Conservation (phyloP, 2,888 invertebrate species). For the Thymelicus acteon region DNA sequence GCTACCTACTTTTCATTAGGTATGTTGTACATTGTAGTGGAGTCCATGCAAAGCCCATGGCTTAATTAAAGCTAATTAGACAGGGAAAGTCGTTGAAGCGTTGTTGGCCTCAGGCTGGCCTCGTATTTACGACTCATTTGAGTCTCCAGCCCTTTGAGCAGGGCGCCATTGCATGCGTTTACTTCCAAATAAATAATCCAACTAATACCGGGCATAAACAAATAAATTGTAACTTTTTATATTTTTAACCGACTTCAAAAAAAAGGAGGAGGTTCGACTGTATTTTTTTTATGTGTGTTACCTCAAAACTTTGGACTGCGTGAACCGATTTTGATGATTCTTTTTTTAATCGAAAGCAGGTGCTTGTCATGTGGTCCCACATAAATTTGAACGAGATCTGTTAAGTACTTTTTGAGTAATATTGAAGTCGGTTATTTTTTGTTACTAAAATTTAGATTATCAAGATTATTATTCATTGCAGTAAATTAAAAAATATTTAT, state of each 20-base stretch:
- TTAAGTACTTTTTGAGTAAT: too few species aligned
- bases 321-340: too few species aligned
- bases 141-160: slow-evolving; percentile 26
- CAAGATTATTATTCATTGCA: neutral
- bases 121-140: slow-evolving; percentile 16
- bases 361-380: too few species aligned
- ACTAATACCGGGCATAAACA: neutral
- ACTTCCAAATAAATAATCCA: slow-evolving; percentile 13
- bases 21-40: slow-evolving; percentile 43
- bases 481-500: neutral
- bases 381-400: too few species aligned
- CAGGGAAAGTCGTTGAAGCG: slow-evolving; percentile 35
- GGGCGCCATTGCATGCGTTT: slow-evolving; percentile 16
- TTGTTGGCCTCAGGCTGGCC: slow-evolving; percentile 25
- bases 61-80: slow-evolving; percentile 37
- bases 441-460: too few species aligned
- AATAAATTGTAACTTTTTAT: neutral
- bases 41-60: slow-evolving; percentile 35
- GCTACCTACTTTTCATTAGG: neutral
- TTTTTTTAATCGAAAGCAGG: too few species aligned
- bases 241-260: too few species aligned
- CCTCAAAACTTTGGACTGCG: too few species aligned
- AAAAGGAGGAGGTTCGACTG: too few species aligned
- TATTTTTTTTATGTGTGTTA: too few species aligned
- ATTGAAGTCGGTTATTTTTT: too few species aligned